These are phyloP conservation scores for Lonchura striata DNA, from an alignment of 2,113 vertebrate genomes.

Conservation along the genomic window DNA sequence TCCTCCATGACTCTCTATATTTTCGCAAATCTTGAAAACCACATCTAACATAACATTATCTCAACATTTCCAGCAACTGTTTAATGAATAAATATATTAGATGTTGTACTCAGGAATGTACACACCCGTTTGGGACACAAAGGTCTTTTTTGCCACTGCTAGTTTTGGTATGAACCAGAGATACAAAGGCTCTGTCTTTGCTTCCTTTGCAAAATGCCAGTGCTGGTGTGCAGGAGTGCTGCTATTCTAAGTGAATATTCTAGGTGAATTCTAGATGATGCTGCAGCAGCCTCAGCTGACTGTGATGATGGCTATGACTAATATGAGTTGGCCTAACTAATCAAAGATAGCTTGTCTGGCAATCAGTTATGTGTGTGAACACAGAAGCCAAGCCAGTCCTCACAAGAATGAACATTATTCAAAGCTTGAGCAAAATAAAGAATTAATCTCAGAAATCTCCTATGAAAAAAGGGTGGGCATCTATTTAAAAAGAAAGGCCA, in stretches of 20 bases:
- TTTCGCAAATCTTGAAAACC: not conserved
- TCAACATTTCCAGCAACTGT: not conserved
- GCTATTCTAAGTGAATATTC: not conserved
- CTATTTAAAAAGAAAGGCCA: not conserved
- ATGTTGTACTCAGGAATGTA: not conserved
- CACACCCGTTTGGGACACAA: not conserved
- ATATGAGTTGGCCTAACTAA: not conserved
- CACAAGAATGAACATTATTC: not conserved
- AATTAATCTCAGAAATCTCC: not conserved
- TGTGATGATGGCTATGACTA: not conserved
- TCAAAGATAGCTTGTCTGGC: not conserved
- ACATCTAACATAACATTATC: not conserved
- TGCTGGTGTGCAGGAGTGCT: not conserved
- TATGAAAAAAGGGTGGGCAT: not conserved
- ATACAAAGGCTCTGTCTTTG: not conserved
- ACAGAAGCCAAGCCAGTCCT: not conserved
- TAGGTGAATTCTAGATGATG: not conserved
- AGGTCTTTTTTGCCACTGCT: not conserved
- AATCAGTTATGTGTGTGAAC: not conserved
- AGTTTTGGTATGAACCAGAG: not conserved
- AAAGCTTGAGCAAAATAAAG: not conserved
- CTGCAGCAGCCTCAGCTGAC: not conserved
- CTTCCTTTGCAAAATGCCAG: not conserved
- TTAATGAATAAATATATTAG: not conserved
- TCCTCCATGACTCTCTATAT: not conserved